These are phyloP conservation scores for Takifugu bimaculatus DNA, from an alignment of 2,113 vertebrate genomes.

Conservation along the genomic window DNA sequence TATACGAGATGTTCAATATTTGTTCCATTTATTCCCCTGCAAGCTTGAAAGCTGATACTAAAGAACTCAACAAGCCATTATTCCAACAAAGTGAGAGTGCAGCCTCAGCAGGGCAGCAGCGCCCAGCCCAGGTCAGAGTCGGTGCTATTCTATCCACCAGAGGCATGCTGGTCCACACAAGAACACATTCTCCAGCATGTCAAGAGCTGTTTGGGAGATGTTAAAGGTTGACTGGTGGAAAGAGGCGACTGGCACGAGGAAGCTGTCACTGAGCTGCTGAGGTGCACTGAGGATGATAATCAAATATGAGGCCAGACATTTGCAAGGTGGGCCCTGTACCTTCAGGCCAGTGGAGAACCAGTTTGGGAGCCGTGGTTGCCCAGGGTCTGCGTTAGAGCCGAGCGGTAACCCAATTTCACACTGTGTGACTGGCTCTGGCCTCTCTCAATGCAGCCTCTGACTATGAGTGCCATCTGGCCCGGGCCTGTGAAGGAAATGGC, in stretches of 20 bases:
- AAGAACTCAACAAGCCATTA: constrained; percentile 41
- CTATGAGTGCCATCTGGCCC: constrained; percentile 75
- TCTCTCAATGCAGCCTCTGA: constrained; percentile 67
- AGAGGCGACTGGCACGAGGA: constrained; percentile 38
- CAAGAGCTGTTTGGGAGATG: constrained; percentile 30
- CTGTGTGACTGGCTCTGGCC: constrained; percentile 66
- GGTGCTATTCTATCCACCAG: constrained; percentile 48
- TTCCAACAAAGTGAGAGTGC: constrained; percentile 40
- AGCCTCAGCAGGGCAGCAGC: constrained; percentile 43
- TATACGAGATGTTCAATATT: constrained; percentile 41
- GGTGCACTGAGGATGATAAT: constrained; percentile 65
- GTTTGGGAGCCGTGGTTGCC: constrained; percentile 64
- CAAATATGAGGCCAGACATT: constrained; percentile 61
- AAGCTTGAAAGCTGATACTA: constrained; percentile 47
- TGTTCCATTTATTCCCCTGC: constrained; percentile 32
- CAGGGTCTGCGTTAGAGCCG: constrained; percentile 64
- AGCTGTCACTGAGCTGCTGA: constrained; percentile 56
- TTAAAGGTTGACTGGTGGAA: constrained; percentile 30
- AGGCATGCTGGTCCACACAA: constrained; percentile 27
- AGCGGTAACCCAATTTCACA: constrained; percentile 83
- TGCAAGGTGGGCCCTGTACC: constrained; percentile 65
- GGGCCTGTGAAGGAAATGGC: constrained; percentile 72
- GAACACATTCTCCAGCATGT: constrained; percentile 35
- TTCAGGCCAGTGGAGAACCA: constrained; percentile 61
- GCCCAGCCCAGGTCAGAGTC: constrained; percentile 29